phyloP scores from a whole-genome alignment of 2,797 vertebrate genomes.

The Phrynocephalus guinanensis region DNA sequence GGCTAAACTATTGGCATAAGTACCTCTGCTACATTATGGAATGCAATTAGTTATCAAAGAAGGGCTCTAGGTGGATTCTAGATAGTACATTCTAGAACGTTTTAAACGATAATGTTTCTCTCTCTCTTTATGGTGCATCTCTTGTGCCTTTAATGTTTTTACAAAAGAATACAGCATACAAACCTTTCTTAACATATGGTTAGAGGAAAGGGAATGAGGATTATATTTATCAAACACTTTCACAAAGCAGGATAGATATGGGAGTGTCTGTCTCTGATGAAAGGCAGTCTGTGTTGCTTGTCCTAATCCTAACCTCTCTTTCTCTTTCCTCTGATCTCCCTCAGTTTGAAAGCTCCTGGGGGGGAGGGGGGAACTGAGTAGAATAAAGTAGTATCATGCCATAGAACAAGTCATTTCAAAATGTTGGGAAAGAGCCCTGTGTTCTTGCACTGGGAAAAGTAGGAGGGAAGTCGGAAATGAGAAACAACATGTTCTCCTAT shows the following conservation, averaged over 20 bases:
- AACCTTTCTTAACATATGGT: not conserved
- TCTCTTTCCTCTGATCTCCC: constrained; percentile 1
- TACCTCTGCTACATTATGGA: not conserved
- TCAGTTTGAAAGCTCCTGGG: constrained; percentile 8
- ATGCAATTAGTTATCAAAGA: not conserved
- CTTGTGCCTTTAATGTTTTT: not conserved
- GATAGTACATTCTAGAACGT: not conserved
- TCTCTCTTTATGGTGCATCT: not conserved
- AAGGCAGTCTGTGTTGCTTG: constrained; percentile 14
- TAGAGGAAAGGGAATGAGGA: not conserved
- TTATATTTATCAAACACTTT: constrained; percentile 23
- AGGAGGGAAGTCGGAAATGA: constrained; percentile 15
- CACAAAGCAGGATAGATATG: constrained; percentile 11
- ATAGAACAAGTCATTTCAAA: constrained; percentile 15
- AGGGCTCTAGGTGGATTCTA: too few relatives aligned
- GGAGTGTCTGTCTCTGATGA: constrained; percentile 25
- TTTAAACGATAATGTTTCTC: not conserved
- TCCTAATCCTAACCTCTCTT: constrained; percentile 15
- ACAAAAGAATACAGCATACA: not conserved
- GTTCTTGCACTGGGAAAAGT: not conserved
- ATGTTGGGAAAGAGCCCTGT: rapidly evolving
- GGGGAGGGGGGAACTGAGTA: constrained; percentile 11
- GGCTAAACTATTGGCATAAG: not conserved
- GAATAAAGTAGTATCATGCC: constrained; percentile 16
- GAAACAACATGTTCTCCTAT: constrained; percentile 19